phyloP scores from a whole-genome alignment of 2,797 vertebrate species.

The Enteromius fasciolatus region DNA sequence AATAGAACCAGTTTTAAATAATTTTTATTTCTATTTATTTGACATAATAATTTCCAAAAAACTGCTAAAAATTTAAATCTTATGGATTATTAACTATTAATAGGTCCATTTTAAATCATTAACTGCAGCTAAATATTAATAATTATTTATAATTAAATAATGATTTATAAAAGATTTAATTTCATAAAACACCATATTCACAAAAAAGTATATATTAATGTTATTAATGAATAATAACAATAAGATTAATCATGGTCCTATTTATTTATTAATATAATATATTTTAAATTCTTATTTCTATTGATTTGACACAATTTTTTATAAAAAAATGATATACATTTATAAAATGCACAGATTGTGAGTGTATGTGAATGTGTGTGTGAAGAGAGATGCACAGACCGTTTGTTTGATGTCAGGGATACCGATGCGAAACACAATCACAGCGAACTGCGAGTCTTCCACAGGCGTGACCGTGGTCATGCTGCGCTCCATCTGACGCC shows the following conservation, averaged over 20 bases:
- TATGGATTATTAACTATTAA: neutral
- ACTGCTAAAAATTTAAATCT: neutral
- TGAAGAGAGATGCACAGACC: slow-evolving; percentile 66
- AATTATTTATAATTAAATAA: neutral
- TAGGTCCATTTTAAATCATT: neutral
- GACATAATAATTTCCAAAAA: neutral
- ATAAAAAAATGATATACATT: neutral
- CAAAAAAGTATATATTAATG: neutral
- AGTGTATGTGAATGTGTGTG: slow-evolving; percentile 36
- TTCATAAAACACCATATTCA: neutral
- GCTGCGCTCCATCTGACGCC: slow-evolving; percentile 84
- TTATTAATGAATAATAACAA: neutral
- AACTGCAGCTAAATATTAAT: neutral
- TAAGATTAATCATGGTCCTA: neutral
- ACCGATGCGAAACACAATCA: slow-evolving; percentile 92
- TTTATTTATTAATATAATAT: neutral
- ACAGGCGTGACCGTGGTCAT: slow-evolving; percentile 83
- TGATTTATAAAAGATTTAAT: neutral
- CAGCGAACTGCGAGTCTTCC: slow-evolving; percentile 86
- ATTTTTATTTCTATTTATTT: neutral
- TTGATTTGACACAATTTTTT: neutral
- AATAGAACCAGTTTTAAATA: neutral
- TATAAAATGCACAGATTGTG: neutral
- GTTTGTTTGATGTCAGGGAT: slow-evolving; percentile 96
- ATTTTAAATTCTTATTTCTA: neutral